Base-by-base conservation (phyloP, 1,140 invertebrate species). In the Dreissena polymorpha region DNA sequence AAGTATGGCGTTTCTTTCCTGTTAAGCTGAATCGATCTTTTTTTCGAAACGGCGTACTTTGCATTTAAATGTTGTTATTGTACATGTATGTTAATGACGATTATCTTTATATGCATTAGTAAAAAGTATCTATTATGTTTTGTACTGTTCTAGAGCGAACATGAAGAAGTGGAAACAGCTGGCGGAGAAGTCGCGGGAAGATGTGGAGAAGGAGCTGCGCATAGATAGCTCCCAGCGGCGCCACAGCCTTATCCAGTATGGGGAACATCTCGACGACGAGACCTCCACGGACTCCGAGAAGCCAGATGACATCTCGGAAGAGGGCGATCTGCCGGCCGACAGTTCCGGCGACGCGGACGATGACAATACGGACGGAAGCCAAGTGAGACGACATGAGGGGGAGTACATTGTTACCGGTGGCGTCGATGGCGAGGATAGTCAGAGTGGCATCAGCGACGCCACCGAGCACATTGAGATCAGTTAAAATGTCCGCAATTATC, bases 91-190 rank as follows among this genome's bases (percentile, higher is more conserved):
- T n/a, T n/a, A n/a, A n/a, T n/a, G n/a, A n/a, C n/a, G n/a, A n/a
- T n/a, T n/a, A n/a, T n/a, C n/a, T n/a, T n/a, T n/a, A n/a, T n/a
- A n/a, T n/a, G n/a, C n/a, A n/a, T n/a, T n/a, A n/a, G n/a, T n/a
- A n/a, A n/a, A n/a, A n/a, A n/a, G n/a, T n/a, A 14, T 16, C 7
- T 49, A 13, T 5, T 55, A 13, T 71, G 60, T 39, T 70, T 18
- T 51, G 78, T 76, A 63, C 67, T 21, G 55, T 79, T 84, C 16
- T 81, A 92, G 91, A 27, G 85, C 86, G 13, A 92, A 92, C 81
- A 83, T 92, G 79, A 87, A 88, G 68, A 88, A 87, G 73, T 92
- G 91, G 91, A 86, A 92, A 79, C 87, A 90, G 74, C 69, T 92
- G 8, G 90, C 91, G 14, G 90, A 92, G 25, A 86, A 89, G 76